Percentiles rank a stretch among this genome's conserved stretches.
These are phyloP conservation scores for Poeciliopsis prolifica DNA, from an alignment of 2,113 vertebrate species.

Conservation along the genomic window DNA sequence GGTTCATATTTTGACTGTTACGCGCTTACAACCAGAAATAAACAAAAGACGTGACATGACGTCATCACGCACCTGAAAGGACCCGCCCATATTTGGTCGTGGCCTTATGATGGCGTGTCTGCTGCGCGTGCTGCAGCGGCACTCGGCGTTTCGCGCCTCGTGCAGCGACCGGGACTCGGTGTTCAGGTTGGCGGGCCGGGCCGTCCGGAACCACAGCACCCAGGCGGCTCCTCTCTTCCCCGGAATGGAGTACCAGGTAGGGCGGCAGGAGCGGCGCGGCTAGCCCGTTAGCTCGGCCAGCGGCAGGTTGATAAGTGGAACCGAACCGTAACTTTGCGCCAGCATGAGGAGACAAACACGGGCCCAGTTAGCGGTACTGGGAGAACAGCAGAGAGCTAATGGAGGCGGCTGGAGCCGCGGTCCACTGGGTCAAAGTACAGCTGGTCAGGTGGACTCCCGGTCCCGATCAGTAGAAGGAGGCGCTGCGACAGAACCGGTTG, in stretches of 20 bases:
- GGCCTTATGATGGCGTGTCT: constrained; percentile 59
- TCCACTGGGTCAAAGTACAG: too few relatives aligned
- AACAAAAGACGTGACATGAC: constrained; percentile 18
- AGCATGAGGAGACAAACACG: constrained; percentile 15
- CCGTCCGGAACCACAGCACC: constrained; percentile 64
- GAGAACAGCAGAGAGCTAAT: not conserved
- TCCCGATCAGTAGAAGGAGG: too few relatives aligned
- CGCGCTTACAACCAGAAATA: too few relatives aligned
- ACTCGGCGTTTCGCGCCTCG: constrained; percentile 36
- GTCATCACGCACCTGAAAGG: not conserved
- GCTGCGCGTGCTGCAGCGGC: constrained; percentile 34
- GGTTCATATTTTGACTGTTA: too few relatives aligned
- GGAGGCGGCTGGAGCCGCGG: too few relatives aligned
- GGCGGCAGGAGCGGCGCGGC: not conserved
- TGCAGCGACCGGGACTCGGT: constrained; percentile 31
- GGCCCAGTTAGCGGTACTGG: not conserved
- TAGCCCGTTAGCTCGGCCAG: constrained; percentile 34
- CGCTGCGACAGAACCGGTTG: too few relatives aligned
- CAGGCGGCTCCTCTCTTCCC: constrained; percentile 78
- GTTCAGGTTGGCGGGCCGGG: constrained; percentile 9
- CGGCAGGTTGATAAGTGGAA: not conserved
- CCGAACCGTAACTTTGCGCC: not conserved
- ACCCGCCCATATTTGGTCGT: constrained; percentile 61
- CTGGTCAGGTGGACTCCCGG: too few relatives aligned
- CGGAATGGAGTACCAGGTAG: constrained; percentile 91